Conservation (phyloP, 2,888 invertebrate genomes). For the Drosophila antonietae region DNA sequence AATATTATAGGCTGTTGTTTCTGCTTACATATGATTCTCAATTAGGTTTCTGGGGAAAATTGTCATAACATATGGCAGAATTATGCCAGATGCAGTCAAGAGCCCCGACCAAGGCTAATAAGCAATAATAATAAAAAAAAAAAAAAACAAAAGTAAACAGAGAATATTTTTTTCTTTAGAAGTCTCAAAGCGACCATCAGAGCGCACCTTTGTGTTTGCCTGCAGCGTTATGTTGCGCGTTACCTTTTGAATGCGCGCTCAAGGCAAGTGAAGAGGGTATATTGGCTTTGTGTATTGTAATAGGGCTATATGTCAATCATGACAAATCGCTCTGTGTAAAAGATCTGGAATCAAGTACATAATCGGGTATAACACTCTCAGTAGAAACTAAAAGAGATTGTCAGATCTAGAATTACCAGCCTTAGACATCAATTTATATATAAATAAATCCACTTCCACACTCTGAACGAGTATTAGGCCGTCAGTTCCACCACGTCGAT, state of each 20-base stretch:
- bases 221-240: slow-evolving; percentile 5
- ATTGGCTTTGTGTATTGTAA: neutral
- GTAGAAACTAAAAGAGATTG: neutral
- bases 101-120: slow-evolving; percentile 10
- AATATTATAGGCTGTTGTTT: neutral
- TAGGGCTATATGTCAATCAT: too few species aligned
- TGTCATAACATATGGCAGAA: neutral
- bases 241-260: neutral
- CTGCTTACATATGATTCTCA: neutral
- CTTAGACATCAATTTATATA: too few species aligned
- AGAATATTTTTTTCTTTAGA: neutral
- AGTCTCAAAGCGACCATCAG: slow-evolving; percentile 42
- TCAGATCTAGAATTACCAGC: too few species aligned
- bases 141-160: slow-evolving; percentile 5
- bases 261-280: neutral
- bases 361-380: neutral
- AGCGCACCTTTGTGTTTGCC: slow-evolving; percentile 8
- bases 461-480: neutral
- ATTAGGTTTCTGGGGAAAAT: neutral
- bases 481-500: neutral
- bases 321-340: too few species aligned
- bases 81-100: slow-evolving; percentile 36
- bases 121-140: neutral
- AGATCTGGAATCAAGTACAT: neutral
- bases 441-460: neutral